Evolutionary conservation across 2,888 invertebrate genomes (phyloP), one percentile per base, ranked within the genome.

Genomic region (Ennomos quercinarius): DNA sequence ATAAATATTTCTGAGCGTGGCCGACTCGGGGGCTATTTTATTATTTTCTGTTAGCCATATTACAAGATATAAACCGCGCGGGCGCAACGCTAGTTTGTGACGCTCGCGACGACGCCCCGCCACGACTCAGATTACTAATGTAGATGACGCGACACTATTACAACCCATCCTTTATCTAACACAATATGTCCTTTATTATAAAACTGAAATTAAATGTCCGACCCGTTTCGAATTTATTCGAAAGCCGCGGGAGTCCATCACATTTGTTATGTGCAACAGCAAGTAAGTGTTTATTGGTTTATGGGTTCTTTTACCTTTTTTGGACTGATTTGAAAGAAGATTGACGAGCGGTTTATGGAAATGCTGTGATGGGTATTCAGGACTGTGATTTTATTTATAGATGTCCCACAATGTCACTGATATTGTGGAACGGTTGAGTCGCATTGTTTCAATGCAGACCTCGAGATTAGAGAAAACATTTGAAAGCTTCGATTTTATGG

Each of bases 81-180:
- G 60, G 51, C 59, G 55, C 56, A 47, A 53, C 37, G 61, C 57
- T 46, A 41, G 59, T 41, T 38, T 66, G 64, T 68, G 71, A 70
- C 64, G 66, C 65, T 68, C 64, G 71, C 75, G 73, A 80, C 73
- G 87, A 81, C 89, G 75, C 86, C 91, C 88, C 89, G 81, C 89
- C 67, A 87, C 76, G 85, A 81, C 75, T 78, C 75, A 79, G 80
- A 87, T 89, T 86, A 84, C 86, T 86, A 85, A 86, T 85, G 83
- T 83, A 80, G 80, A 89, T 91, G 91, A 91, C 86, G 84, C 80
- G 89, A 89, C 89, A 86, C 86, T 90, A 90, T 90, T 89, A 90
- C 86, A 80, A 80, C 81, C 86, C 85, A 88, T 89, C 87, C 83
- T 88, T 90, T 90, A 88, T 91, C 86, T 89, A 89, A 87, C 80